phyloP scores from a whole-genome alignment of 2,113 vertebrate species.

The Anarhynchus alexandrinus region DNA sequence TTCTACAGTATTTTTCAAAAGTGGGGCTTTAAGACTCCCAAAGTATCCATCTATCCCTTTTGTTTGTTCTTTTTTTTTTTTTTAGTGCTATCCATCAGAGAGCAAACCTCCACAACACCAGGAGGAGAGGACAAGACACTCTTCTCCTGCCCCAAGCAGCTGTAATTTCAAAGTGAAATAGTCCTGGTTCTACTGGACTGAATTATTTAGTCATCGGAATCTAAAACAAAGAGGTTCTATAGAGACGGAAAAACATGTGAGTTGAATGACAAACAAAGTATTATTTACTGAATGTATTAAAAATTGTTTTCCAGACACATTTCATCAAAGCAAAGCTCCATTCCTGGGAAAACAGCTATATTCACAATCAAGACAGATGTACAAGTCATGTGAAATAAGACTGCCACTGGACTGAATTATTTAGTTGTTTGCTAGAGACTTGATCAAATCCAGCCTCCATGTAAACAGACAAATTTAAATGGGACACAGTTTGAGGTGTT shows the following conservation, averaged over 20 bases:
- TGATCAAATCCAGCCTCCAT: slow-evolving; percentile 22
- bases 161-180: slow-evolving; percentile 37
- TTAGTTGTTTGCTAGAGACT: slow-evolving; percentile 50
- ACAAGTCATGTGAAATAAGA: slow-evolving; percentile 53
- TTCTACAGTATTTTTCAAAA: neutral
- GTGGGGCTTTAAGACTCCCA: neutral
- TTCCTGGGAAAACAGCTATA: slow-evolving; percentile 27
- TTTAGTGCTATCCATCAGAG: neutral
- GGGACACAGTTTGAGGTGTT: neutral
- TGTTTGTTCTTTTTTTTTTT: neutral
- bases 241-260: slow-evolving; percentile 3
- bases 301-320: slow-evolving; percentile 56
- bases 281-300: slow-evolving; percentile 55
- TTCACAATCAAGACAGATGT: slow-evolving; percentile 35
- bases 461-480: slow-evolving; percentile 44
- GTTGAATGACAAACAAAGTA: slow-evolving; percentile 41
- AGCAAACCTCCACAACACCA: neutral
- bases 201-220: slow-evolving; percentile 43
- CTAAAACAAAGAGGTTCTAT: slow-evolving; percentile 43
- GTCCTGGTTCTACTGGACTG: slow-evolving; percentile 6
- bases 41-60: neutral
- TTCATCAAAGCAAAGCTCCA: slow-evolving; percentile 45
- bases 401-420: slow-evolving; percentile 58
- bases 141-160: slow-evolving; percentile 38
- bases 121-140: slow-evolving; percentile 25